Percentiles rank a stretch among this genome's conserved stretches.
Conservation (phyloP, 2,888 invertebrate genomes). For the Chaitophorus viminalis region DNA sequence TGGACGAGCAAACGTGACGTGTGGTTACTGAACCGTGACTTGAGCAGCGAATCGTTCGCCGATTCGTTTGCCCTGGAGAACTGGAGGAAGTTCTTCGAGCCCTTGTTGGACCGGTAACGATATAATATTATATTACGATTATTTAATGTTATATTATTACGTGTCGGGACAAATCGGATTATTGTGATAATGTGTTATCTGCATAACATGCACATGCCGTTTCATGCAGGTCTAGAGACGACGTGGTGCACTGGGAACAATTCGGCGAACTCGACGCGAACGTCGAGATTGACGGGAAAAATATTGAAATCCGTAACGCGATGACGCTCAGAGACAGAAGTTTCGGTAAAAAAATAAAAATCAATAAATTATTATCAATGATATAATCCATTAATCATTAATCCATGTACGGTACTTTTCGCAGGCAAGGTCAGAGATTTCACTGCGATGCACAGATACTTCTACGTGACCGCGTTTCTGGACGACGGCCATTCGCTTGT, state of each 20-base stretch:
- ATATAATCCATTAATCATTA: no score
- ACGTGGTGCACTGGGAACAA: slow-evolving; percentile 53
- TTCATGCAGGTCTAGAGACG: slow-evolving; percentile 38
- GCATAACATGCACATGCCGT: neutral
- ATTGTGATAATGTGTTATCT: no score
- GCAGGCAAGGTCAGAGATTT: slow-evolving; percentile 26
- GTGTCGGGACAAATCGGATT: no score
- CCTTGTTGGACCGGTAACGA: slow-evolving; percentile 41
- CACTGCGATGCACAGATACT: slow-evolving; percentile 42
- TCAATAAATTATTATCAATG: neutral
- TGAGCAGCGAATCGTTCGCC: slow-evolving; percentile 36
- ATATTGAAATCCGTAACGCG: neutral
- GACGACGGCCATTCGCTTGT: slow-evolving; percentile 13
- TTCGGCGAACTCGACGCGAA: slow-evolving; percentile 28
- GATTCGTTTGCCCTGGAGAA: slow-evolving; percentile 27
- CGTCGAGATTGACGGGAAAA: neutral
- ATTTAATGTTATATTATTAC: no score
- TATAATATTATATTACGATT: no score
- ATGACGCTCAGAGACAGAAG: slow-evolving; percentile 46
- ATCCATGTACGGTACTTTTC: no score
- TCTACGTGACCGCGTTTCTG: slow-evolving; percentile 27
- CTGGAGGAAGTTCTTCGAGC: slow-evolving; percentile 5
- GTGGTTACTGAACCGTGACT: slow-evolving; percentile 56
- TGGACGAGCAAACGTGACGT: slow-evolving; percentile 29
- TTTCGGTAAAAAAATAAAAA: slow-evolving; percentile 28